Evolutionary conservation across 2,113 vertebrate genomes (phyloP).

Genomic region (Mormyrus iriodes): DNA sequence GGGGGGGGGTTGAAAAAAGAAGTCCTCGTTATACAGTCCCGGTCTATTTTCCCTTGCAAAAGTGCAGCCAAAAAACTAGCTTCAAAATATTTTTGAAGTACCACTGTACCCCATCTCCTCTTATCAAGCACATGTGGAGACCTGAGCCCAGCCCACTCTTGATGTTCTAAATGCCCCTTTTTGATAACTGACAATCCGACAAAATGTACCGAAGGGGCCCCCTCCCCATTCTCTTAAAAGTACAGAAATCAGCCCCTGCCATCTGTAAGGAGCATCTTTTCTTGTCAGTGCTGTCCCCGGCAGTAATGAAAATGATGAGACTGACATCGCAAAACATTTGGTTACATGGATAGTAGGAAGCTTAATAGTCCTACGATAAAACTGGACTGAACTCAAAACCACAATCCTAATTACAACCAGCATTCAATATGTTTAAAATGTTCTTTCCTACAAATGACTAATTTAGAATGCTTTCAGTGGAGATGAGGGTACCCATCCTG

Average conservation of each 20-base stretch:
- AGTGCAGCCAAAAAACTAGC: not conserved
- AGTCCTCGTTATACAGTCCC: not conserved
- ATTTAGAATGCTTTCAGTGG: not conserved
- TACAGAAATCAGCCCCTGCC: not conserved
- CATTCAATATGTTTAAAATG: not conserved
- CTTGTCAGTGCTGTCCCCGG: not conserved
- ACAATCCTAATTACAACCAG: not conserved
- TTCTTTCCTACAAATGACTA: not conserved
- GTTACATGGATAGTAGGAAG: not conserved
- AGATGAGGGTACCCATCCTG: not conserved
- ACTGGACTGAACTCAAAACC: not conserved
- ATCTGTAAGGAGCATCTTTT: not conserved
- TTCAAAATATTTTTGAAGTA: not conserved
- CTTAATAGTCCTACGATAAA: not conserved
- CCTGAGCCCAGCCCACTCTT: not conserved
- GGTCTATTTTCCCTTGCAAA: not conserved
- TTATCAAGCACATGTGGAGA: not conserved
- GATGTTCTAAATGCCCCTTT: not conserved
- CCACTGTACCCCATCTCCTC: not conserved
- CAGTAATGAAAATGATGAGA: not conserved
- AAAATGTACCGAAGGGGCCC: not conserved
- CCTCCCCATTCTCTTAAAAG: not conserved
- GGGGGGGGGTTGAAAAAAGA: not conserved
- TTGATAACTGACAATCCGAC: too few species aligned
- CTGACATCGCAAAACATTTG: not conserved